Percentiles rank a stretch among this genome's conserved stretches.
Evolutionary conservation across 1,140 invertebrate genomes (phyloP).

Genomic region (Argopecten irradians): DNA sequence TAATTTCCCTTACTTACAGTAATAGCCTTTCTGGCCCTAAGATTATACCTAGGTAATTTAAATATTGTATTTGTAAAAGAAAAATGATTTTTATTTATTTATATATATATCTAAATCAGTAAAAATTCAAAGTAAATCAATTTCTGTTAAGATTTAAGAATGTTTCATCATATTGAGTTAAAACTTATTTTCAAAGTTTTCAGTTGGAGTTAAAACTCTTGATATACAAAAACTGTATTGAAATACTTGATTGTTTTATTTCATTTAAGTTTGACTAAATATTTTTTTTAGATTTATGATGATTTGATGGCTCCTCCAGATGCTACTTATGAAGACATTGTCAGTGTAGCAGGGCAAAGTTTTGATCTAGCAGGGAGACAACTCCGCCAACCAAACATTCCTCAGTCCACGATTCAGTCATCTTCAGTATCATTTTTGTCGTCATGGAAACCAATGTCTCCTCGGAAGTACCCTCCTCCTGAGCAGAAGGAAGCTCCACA

Average conservation of each 20-base stretch:
- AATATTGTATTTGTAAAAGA: no score
- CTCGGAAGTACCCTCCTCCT: constrained; percentile 28
- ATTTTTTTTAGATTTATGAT: constrained; percentile 57
- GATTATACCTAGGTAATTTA: no score
- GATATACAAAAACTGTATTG: no score
- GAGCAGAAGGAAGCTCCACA: constrained; percentile 24
- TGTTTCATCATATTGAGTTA: no score
- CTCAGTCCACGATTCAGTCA: constrained; percentile 40
- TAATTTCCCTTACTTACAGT: no score
- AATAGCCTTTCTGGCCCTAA: no score
- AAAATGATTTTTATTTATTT: no score
- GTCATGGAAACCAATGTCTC: constrained; percentile 58
- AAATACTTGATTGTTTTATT: not conserved
- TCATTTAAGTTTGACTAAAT: not conserved
- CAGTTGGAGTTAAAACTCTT: no score
- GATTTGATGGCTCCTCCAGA: constrained; percentile 61
- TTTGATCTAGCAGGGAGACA: constrained; percentile 53
- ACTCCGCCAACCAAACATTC: constrained; percentile 30
- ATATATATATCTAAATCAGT: no score
- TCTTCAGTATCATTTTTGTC: constrained; percentile 64
- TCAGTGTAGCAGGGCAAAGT: constrained; percentile 59
- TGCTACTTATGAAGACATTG: constrained; percentile 67
- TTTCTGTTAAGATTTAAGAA: no score
- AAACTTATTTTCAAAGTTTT: no score
- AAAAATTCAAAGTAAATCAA: no score